These are phyloP conservation scores for Bombylius discolor DNA, from an alignment of 2,888 invertebrate species.

Conservation along the genomic window DNA sequence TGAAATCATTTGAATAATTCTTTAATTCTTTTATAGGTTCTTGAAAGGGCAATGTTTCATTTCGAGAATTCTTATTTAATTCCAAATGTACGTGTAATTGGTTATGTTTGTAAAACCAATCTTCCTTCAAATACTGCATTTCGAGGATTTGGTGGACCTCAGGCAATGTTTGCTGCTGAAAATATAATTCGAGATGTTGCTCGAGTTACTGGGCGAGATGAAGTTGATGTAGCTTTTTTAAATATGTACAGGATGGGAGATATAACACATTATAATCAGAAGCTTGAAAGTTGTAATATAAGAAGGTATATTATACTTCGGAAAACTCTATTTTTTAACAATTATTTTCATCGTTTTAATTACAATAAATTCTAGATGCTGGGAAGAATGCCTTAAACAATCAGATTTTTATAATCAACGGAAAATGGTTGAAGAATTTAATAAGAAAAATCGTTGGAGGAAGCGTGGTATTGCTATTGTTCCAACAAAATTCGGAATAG, in stretches of 20 bases:
- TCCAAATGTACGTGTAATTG: constrained; percentile 55
- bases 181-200: constrained; percentile 66
- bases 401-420: constrained; percentile 50
- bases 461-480: constrained; percentile 74
- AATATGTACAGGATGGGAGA: constrained; percentile 76
- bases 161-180: constrained; percentile 80
- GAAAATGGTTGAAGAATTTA: constrained; percentile 51
- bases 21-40: constrained; percentile 41
- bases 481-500: constrained; percentile 75
- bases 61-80: constrained; percentile 74
- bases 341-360: neutral
- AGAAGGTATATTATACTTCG: constrained; percentile 24
- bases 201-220: constrained; percentile 48
- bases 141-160: constrained; percentile 83
- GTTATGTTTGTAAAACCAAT: constrained; percentile 75
- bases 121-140: constrained; percentile 87
- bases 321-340: neutral
- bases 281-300: constrained; percentile 57
- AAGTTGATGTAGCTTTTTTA: constrained; percentile 48
- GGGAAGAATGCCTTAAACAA: constrained; percentile 60
- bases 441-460: constrained; percentile 66
- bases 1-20: neutral
- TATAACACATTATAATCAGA: constrained; percentile 63
- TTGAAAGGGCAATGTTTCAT: constrained; percentile 73
- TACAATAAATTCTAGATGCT: constrained; percentile 43